phyloP scores from a whole-genome alignment of 2,888 invertebrate genomes.

The Argynnis bischoffii region DNA sequence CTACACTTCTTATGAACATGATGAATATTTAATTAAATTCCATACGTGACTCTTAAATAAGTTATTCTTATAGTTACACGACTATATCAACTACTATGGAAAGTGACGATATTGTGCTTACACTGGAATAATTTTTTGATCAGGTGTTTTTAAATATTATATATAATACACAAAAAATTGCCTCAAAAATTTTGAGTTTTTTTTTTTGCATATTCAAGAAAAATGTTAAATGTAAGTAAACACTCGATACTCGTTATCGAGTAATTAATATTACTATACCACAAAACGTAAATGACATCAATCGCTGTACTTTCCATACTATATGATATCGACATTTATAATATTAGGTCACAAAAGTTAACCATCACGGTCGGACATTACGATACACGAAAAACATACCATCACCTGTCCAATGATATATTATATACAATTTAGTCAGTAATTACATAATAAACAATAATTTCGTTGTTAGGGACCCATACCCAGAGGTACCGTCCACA shows the following conservation, averaged over 20 bases:
- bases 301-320: conserved; percentile 7
- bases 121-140: not conserved
- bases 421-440: no score
- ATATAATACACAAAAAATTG: not conserved
- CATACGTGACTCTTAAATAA: not conserved
- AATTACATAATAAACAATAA: no score
- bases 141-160: not conserved
- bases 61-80: conserved; percentile 4
- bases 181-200: no score
- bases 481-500: no score
- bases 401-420: no score
- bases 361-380: no score
- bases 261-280: no score
- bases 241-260: no score
- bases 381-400: not conserved
- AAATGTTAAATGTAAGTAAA: no score
- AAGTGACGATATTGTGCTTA: not conserved
- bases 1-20: conserved; percentile 45
- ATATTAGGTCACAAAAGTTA: not conserved
- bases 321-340: not conserved
- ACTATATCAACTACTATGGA: conserved; percentile 2
- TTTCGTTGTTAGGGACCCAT: no score
- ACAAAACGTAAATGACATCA: no score
- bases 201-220: no score
- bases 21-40: conserved; percentile 13